These are phyloP conservation scores for Panthera tigris DNA, from an alignment of 2,113 vertebrate genomes.

Conservation along the genomic window DNA sequence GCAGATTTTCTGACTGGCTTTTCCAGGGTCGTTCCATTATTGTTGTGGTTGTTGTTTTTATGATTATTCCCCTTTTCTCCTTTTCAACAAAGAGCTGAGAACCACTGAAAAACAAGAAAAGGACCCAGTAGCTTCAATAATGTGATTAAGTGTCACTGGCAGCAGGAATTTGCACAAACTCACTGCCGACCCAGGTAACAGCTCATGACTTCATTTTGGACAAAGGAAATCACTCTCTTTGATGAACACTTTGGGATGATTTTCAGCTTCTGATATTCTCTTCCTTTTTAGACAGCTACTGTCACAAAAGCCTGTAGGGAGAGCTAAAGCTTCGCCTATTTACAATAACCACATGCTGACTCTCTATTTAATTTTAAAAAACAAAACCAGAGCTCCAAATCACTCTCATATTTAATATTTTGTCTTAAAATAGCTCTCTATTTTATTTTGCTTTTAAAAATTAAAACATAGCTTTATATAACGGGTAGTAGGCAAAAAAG, in stretches of 20 bases:
- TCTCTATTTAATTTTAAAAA: neutral
- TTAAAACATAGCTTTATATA: neutral
- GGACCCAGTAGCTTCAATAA: slow-evolving; percentile 22
- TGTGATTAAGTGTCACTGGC: slow-evolving; percentile 9
- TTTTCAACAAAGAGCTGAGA: slow-evolving; percentile 38
- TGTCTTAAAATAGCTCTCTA: neutral
- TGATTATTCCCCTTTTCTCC: neutral
- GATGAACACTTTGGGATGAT: neutral
- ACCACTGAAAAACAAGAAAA: slow-evolving; percentile 33
- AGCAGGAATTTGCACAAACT: slow-evolving; percentile 27
- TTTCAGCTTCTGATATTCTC: slow-evolving; percentile 24
- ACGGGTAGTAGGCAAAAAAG: neutral
- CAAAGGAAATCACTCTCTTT: slow-evolving; percentile 66
- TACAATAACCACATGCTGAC: neutral
- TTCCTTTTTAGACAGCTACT: slow-evolving; percentile 37
- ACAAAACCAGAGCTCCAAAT: neutral
- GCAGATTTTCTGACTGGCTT: neutral
- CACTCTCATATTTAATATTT: neutral
- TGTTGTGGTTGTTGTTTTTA: neutral
- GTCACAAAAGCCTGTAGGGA: slow-evolving; percentile 73
- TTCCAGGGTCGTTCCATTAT: neutral
- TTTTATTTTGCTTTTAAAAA: neutral
- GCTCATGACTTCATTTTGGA: slow-evolving; percentile 49
- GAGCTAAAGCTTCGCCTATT: slow-evolving; percentile 76
- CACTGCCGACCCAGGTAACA: neutral